Evolutionary conservation across 2,797 vertebrate genomes (phyloP), one percentile per base, ranked within the genome.

Genomic region (Schizothorax lantsangensis): DNA sequence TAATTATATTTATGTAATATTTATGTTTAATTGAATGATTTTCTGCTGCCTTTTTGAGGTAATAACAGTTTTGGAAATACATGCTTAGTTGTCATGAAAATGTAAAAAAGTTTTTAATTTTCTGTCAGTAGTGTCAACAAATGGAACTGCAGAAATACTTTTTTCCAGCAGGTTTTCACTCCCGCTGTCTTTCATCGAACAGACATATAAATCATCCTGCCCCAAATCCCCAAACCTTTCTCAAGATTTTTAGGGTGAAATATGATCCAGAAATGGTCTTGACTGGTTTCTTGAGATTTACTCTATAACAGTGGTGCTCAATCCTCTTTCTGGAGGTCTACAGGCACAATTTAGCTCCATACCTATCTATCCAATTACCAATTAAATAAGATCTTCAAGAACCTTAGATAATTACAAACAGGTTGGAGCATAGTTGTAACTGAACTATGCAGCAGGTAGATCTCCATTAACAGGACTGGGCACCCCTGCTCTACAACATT

Each of bases 281-380:
- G 33, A 38, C 19, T 10, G 40, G 2, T 45, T 84, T 83, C 40
- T 30, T 83, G 74, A 69, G 47, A 68, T 84, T 71, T 21, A 30
- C 19, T 49, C 15, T 40, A 21, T 84, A 43, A 36, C 19, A 36
- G 10, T 23, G 47, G 66, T 52, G 45, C 64, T 82, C 66, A 71
- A 2, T 69, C 23, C 47, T 82, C 7, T 54, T 52, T 12, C 80
- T 82, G 21, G 14, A 49, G 80, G 64, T 38, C 30, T 71, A 23
- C 33, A 33, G 69, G 19, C 3, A 8, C 7, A 21, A 12, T 23
- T 11, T 40, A 26, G 2, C 26, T 69, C 30, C 4, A 71, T 52
- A 38, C 33, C 45, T 54, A 38, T 23, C 45, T 54, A n/a, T 81
- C 36, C 80, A 81, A 10, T 81, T 81, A 49, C 19, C 12, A 54